These are phyloP conservation scores for Chionodraco myersi DNA, from an alignment of 2,113 vertebrate species.

Conservation along the genomic window DNA sequence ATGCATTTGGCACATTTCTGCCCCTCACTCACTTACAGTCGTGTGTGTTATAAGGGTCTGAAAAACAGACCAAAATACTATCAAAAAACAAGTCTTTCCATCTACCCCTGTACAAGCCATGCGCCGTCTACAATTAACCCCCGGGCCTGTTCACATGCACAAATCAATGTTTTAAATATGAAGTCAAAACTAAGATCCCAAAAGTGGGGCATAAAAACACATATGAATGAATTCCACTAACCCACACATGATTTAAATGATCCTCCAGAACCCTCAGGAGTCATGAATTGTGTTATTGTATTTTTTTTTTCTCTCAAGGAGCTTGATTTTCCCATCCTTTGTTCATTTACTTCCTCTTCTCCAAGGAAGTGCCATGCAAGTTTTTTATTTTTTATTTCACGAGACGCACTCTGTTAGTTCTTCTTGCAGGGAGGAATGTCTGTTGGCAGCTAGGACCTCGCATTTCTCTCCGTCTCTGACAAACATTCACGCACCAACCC, in stretches of 20 bases:
- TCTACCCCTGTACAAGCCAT: constrained; percentile 89
- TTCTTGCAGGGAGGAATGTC: constrained; percentile 58
- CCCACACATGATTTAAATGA: constrained; percentile 53
- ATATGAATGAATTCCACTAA: constrained; percentile 57
- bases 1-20: constrained; percentile 78
- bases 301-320: constrained; percentile 25
- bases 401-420: constrained; percentile 52
- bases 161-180: constrained; percentile 76
- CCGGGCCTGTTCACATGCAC: constrained; percentile 76
- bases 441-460: constrained; percentile 88
- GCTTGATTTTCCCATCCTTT: constrained; percentile 49
- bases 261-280: constrained; percentile 35
- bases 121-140: constrained; percentile 83
- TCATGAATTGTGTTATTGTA: constrained; percentile 27
- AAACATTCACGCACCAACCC: constrained; percentile 96
- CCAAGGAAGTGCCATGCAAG: constrained; percentile 74
- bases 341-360: constrained; percentile 62
- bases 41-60: constrained; percentile 61
- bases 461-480: constrained; percentile 97
- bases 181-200: constrained; percentile 79
- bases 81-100: constrained; percentile 79
- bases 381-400: constrained; percentile 41
- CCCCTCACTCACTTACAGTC: constrained; percentile 51
- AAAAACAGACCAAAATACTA: constrained; percentile 78
- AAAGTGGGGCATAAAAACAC: constrained; percentile 64